Evolutionary conservation across 2,113 vertebrate genomes (phyloP).

Genomic region (Hippocampus zosterae): DNA sequence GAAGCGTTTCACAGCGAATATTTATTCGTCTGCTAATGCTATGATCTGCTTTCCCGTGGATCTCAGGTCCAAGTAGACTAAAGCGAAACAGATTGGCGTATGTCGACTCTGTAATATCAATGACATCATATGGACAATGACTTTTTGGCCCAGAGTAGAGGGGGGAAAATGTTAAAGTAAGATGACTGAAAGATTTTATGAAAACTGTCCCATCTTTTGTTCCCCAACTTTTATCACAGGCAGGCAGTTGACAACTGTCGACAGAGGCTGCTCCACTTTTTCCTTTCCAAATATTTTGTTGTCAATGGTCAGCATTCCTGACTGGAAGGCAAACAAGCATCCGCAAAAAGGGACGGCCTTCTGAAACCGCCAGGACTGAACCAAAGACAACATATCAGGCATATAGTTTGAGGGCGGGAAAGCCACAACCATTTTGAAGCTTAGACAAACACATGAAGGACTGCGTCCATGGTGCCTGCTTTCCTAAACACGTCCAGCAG

Average conservation of each 20-base stretch:
- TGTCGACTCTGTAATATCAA: conserved; percentile 6
- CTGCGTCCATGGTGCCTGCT: conserved; percentile 39
- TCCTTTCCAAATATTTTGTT: neutral
- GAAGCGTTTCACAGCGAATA: conserved; percentile 9
- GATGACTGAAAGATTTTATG: neutral
- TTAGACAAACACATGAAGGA: conserved; percentile 44
- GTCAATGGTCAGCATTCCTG: conserved; percentile 2
- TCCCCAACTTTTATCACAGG: neutral
- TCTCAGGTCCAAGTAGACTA: conserved; percentile 22
- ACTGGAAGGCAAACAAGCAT: conserved; percentile 25
- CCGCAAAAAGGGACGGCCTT: conserved; percentile 10
- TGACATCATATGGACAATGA: conserved; percentile 37
- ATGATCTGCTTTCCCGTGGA: conserved; percentile 19
- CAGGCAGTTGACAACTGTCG: neutral
- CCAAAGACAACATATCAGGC: conserved; percentile 16
- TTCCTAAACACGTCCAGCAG: conserved; percentile 50
- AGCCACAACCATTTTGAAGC: conserved; percentile 44
- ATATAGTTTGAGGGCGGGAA: conserved; percentile 25
- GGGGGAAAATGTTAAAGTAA: neutral
- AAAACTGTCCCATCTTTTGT: conserved; percentile 7
- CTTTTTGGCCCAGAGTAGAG: neutral
- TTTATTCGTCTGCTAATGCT: conserved; percentile 30
- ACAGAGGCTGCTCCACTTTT: conserved; percentile 8
- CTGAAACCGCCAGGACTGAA: conserved; percentile 13
- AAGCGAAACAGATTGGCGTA: conserved; percentile 39